Evolutionary conservation across 2,113 vertebrate species (phyloP).

Genomic region (Psephotus haematonotus): DNA sequence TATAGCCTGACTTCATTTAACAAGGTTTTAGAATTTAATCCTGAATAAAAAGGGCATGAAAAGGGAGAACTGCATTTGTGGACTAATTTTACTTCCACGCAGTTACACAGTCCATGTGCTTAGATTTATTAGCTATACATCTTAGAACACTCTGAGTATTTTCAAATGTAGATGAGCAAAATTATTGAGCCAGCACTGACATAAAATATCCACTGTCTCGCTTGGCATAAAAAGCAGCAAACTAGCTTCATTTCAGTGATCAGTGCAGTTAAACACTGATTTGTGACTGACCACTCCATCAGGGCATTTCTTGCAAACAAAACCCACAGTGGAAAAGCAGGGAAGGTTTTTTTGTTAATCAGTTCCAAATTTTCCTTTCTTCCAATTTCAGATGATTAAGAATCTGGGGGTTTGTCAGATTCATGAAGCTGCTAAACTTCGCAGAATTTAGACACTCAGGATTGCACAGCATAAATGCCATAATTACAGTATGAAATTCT

Average conservation of each 20-base stretch:
- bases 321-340: background rate
- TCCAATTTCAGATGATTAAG: background rate
- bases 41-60: background rate
- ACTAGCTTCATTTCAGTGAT: background rate
- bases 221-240: background rate
- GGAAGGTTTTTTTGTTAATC: background rate
- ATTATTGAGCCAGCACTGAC: background rate
- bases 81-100: constrained; percentile 36
- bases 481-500: background rate
- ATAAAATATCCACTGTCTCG: constrained; percentile 18
- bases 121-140: constrained; percentile 19
- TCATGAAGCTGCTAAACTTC: background rate
- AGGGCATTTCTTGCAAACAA: background rate
- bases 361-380: background rate
- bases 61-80: background rate
- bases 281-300: background rate
- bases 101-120: background rate
- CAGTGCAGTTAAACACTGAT: background rate
- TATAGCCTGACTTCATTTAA: constrained; percentile 31
- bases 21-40: constrained; percentile 45
- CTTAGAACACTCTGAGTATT: constrained; percentile 13
- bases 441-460: background rate
- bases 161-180: constrained; percentile 11
- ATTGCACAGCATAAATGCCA: background rate
- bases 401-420: background rate